Conservation (phyloP, 1,140 invertebrate genomes). For the Platyscapa corneri region DNA sequence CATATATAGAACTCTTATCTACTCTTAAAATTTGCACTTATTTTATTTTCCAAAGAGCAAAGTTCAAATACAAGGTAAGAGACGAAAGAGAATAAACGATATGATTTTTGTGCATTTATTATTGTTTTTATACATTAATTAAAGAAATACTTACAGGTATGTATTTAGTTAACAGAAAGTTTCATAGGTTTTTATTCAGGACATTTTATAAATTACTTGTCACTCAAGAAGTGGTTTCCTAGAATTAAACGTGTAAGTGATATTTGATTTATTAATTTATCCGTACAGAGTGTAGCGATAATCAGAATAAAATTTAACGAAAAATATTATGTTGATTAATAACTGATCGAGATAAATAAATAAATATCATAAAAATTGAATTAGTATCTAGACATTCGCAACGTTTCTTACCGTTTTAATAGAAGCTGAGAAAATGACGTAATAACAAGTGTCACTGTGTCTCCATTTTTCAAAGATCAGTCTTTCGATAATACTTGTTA, state of each 20-base stretch:
- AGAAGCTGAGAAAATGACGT: too few relatives aligned
- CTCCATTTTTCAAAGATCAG: too few relatives aligned
- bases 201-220: neutral
- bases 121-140: neutral
- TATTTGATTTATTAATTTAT: neutral
- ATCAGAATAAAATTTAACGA: neutral
- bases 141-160: neutral
- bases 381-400: too few relatives aligned
- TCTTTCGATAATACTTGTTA: too few relatives aligned
- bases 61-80: too few relatives aligned
- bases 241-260: neutral
- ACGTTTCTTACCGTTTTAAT: too few relatives aligned
- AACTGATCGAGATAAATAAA: neutral
- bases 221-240: neutral
- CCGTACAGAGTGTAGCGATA: neutral
- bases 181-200: neutral
- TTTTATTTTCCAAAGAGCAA: too few relatives aligned
- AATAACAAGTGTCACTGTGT: too few relatives aligned
- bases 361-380: too few relatives aligned
- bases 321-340: neutral
- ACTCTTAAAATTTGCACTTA: too few relatives aligned
- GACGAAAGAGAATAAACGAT: neutral
- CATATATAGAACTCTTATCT: too few relatives aligned
- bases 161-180: neutral
- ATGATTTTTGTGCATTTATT: neutral